These are phyloP conservation scores for Arnoldichthys spilopterus DNA, from an alignment of 2,797 vertebrate genomes.

Conservation along the genomic window DNA sequence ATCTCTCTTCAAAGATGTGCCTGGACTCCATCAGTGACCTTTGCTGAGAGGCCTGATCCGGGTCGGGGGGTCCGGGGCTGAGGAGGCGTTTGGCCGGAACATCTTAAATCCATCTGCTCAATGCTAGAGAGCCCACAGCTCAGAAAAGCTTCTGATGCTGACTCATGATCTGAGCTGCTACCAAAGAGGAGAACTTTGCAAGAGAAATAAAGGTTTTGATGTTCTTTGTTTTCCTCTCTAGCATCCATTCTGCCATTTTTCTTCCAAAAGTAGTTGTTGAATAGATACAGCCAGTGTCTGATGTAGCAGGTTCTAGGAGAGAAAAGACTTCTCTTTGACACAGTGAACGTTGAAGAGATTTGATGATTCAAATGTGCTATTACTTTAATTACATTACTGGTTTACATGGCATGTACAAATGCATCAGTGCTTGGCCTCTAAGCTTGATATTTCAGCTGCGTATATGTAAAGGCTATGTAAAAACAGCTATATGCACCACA, in stretches of 20 bases:
- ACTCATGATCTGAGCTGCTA: constrained; percentile 7
- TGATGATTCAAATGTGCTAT: not conserved
- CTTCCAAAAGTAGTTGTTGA: too few relatives aligned
- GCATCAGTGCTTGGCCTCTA: too few relatives aligned
- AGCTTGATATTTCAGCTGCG: too few relatives aligned
- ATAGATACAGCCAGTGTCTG: not conserved
- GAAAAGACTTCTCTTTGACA: not conserved
- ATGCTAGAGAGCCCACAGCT: not conserved
- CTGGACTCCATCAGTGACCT: not conserved
- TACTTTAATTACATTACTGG: not conserved
- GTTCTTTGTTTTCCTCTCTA: not conserved
- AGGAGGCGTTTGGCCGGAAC: not conserved
- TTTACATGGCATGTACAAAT: too few relatives aligned
- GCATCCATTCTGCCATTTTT: too few relatives aligned
- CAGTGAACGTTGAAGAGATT: not conserved
- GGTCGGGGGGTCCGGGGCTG: not conserved
- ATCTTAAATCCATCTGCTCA: not conserved
- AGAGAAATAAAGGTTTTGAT: not conserved
- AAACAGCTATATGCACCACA: too few relatives aligned
- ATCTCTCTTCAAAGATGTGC: not conserved
- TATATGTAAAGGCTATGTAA: too few relatives aligned
- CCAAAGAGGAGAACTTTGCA: not conserved
- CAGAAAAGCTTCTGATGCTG: constrained; percentile 1
- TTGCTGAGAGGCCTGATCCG: not conserved
- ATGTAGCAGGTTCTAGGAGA: not conserved